Base-by-base conservation (phyloP, 2,113 vertebrate species). In the Phaethornis superciliosus region DNA sequence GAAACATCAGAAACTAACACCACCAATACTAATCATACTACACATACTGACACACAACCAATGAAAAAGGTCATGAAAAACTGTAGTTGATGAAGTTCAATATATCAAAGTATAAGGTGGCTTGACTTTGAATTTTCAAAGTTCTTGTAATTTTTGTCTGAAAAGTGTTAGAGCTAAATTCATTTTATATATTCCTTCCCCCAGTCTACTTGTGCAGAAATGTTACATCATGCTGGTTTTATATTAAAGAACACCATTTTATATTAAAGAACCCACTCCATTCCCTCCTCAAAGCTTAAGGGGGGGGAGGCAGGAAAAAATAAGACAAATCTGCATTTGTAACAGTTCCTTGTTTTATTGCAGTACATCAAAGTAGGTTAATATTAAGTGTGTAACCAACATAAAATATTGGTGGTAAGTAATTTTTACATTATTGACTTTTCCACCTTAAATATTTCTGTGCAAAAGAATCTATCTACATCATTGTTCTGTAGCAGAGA, bases 321-420 rank as follows among this genome's bases (percentile, higher is more conserved):
- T 88, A 95, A 93, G 90, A 85, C 65, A 82, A 49, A 40, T 40
- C 51, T 90, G 30, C 85, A 79, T 83, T 97, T 98, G 97, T 98
- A 99, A 98, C 98, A 98, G 98, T 98, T 98, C 98, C 98, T 98
- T 98, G 98, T 99, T 99, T 99, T 99, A 99, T 98, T 99, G 99
- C 99, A 98, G 98, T 99, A 99, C 99, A 99, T 98, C 98, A 98
- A 99, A 98, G 98, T 99, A 97, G 98, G 98, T 99, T 99, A 99
- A 99, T 98, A 99, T 98, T 98, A 97, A 97, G 98, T 98, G 98
- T 98, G 98, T 98, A 98, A 98, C 97, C 98, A 98, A 98, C 98
- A 97, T 98, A 97, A 98, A 98, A 97, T 98, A 97, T 90, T 98
- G 98, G 98, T 94, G 98, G 97, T 95, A 97, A 97, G 97, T 98